A percentile compares a stretch with the other conserved stretches of the same genome.
phyloP scores from a whole-genome alignment of 2,797 vertebrate genomes.

The Rachycentron canadum region DNA sequence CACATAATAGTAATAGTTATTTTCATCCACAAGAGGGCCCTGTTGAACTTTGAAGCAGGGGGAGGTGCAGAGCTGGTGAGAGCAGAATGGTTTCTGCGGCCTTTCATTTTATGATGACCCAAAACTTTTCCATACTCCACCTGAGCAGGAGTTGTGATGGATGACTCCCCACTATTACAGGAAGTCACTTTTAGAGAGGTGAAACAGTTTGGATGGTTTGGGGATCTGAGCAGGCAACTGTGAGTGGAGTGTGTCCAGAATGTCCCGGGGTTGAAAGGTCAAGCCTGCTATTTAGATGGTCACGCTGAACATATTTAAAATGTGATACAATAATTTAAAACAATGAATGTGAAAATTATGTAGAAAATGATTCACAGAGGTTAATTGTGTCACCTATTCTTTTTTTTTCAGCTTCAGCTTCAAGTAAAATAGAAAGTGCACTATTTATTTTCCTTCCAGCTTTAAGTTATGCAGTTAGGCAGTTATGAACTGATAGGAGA shows the following conservation, averaged over 20 bases:
- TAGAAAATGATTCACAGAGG: too few species aligned
- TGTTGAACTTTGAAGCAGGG: conserved; percentile 11
- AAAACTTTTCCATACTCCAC: not conserved
- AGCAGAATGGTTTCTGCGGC: not conserved
- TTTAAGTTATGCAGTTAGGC: conserved; percentile 15
- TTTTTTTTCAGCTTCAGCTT: conserved; percentile 1
- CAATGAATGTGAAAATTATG: not conserved
- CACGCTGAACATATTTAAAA: conserved; percentile 11
- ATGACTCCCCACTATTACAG: not conserved
- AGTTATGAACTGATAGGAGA: conserved; percentile 21
- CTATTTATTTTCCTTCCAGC: conserved; percentile 43
- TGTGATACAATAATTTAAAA: not conserved
- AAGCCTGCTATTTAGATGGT: conserved; percentile 42
- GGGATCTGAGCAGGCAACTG: not conserved
- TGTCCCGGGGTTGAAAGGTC: conserved; percentile 41
- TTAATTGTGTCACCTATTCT: too few species aligned
- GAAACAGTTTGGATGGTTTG: conserved; percentile 2
- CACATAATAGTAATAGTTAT: not conserved
- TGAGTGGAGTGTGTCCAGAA: conserved; percentile 20
- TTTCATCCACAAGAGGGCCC: conserved; percentile 61
- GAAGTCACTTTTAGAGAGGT: not conserved
- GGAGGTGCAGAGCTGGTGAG: not conserved
- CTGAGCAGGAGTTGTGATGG: not conserved
- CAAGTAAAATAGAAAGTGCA: conserved; percentile 11
- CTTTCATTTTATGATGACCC: not conserved